These are phyloP conservation scores for Campylomormyrus numenius DNA, from an alignment of 2,113 vertebrate species.

Conservation along the genomic window DNA sequence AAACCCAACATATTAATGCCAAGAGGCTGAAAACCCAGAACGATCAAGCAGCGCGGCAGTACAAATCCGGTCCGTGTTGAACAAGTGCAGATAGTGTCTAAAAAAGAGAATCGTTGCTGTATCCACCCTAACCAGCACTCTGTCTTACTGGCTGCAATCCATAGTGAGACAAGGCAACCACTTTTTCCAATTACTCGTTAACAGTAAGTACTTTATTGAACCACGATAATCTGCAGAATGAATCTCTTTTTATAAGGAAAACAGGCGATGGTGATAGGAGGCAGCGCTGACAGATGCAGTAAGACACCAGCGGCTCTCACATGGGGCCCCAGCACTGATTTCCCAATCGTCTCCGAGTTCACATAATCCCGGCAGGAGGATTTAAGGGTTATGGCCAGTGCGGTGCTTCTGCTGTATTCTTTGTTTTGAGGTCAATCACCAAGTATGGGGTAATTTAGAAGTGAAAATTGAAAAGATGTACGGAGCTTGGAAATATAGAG, in stretches of 20 bases:
- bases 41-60: not conserved
- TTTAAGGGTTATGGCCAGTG: constrained; percentile 54
- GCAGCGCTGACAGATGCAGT: constrained; percentile 49
- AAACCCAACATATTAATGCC: not conserved
- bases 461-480: constrained; percentile 26
- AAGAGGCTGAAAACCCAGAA: not conserved
- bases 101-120: not conserved
- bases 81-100: constrained; percentile 16
- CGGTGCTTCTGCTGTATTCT: constrained; percentile 37
- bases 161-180: constrained; percentile 37
- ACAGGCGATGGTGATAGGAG: constrained; percentile 38
- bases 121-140: not conserved
- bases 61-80: not conserved
- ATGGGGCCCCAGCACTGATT: constrained; percentile 38
- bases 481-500: not conserved
- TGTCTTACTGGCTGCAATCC: constrained; percentile 34
- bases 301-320: constrained; percentile 35
- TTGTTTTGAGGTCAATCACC: constrained; percentile 46
- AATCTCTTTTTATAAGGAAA: constrained; percentile 59
- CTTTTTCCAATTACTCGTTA: constrained; percentile 46
- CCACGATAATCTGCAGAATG: constrained; percentile 55
- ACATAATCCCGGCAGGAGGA: constrained; percentile 54
- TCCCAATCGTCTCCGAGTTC: constrained; percentile 58
- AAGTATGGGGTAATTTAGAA: constrained; percentile 34
- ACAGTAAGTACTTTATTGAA: constrained; percentile 54